These are phyloP conservation scores for Amphipyra tragopoginis DNA, from an alignment of 2,888 invertebrate genomes.

Conservation along the genomic window DNA sequence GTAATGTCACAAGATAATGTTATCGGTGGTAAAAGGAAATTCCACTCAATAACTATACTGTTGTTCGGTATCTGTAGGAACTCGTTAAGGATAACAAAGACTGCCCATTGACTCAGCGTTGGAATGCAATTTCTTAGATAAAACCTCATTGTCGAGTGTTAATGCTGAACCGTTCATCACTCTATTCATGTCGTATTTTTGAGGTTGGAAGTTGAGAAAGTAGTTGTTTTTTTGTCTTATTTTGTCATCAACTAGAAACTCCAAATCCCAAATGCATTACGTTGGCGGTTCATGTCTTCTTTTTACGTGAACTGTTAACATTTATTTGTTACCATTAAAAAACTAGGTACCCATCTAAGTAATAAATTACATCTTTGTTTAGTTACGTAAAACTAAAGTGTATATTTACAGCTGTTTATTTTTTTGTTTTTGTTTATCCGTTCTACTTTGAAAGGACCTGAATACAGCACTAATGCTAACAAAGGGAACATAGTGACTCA, in stretches of 20 bases:
- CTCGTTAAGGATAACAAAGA: constrained; percentile 58
- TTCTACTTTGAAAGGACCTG: not conserved
- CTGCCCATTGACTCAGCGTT: constrained; percentile 63
- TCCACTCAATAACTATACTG: constrained; percentile 58
- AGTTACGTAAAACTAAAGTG: too few species aligned
- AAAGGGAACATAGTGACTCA: too few species aligned
- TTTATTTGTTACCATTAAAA: too few species aligned
- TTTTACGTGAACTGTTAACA: too few species aligned
- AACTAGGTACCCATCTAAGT: too few species aligned
- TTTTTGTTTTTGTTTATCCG: constrained; percentile 4
- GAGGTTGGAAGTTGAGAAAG: constrained; percentile 8
- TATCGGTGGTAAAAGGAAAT: constrained; percentile 73
- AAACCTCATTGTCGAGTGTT: constrained; percentile 59
- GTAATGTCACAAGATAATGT: constrained; percentile 69
- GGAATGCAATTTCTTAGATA: constrained; percentile 69
- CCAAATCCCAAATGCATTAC: not conserved
- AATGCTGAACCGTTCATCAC: constrained; percentile 32
- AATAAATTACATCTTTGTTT: too few species aligned
- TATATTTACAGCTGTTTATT: constrained; percentile 15
- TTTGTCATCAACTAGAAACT: constrained; percentile 4
- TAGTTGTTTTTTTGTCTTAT: not conserved
- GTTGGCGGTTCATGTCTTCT: too few species aligned
- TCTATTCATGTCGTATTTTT: constrained; percentile 29
- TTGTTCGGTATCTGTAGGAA: constrained; percentile 60
- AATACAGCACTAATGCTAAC: constrained; percentile 2